Evolutionary conservation across 2,888 invertebrate species (phyloP).

Genomic region (Mycalesis mineus): DNA sequence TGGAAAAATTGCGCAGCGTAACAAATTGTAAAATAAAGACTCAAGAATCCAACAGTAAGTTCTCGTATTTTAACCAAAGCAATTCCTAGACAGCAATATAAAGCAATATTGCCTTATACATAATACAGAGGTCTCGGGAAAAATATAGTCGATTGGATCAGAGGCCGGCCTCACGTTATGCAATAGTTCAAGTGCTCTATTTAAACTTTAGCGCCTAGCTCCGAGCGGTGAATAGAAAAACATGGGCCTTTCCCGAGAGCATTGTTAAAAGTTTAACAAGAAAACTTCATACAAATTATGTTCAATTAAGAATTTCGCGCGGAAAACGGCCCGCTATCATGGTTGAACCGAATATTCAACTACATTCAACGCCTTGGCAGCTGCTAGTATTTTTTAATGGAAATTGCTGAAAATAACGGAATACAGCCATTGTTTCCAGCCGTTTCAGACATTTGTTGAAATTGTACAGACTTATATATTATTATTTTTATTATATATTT

Average conservation of each 20-base stretch:
- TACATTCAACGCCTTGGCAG: background rate
- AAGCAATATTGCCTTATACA: background rate
- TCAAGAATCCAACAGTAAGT: background rate
- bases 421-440: too few relatives aligned
- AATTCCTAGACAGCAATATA: background rate
- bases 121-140: background rate
- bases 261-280: slow-evolving; percentile 25
- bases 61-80: background rate
- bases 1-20: background rate
- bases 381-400: too few relatives aligned
- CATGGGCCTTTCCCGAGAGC: slow-evolving; percentile 8
- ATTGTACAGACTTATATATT: too few relatives aligned
- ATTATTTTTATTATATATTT: too few relatives aligned
- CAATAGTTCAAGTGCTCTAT: slow-evolving; percentile 14
- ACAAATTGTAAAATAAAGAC: background rate
- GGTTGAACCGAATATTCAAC: background rate
- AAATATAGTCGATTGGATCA: background rate
- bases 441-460: too few relatives aligned
- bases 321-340: background rate
- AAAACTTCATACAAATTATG: slow-evolving; percentile 24
- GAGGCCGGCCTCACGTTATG: slow-evolving; percentile 13
- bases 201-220: slow-evolving; percentile 14
- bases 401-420: too few relatives aligned
- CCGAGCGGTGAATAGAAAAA: slow-evolving; percentile 8
- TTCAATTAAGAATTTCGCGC: slow-evolving; percentile 20